Evolutionary conservation across 1,140 invertebrate genomes (phyloP), one percentile per base, ranked within the genome.

Genomic region (Ceratina japonica): DNA sequence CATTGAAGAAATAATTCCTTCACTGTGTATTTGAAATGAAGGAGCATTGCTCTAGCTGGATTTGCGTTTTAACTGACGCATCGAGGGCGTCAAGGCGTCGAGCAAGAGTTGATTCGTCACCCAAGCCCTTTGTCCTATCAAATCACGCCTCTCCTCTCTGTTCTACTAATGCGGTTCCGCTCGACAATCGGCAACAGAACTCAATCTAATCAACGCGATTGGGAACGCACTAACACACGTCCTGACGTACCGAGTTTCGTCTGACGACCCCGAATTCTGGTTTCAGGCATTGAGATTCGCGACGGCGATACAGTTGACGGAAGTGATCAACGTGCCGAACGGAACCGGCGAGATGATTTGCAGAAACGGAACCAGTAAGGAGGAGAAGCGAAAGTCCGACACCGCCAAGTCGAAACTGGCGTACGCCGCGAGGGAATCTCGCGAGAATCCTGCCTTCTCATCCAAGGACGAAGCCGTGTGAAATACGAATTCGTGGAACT

Each of bases 251-350:
- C 20, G 18, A 2, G 12, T 10, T 7, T 7, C 10, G 3, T 4
- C 24, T 52, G n/a, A 62, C 58, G 15, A 15, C 24, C 44, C 18
- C 49, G 27, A 10, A 71, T 22, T 73, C 22, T 70, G 12, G 12
- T 87, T 87, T 58, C 75, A 91, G 89, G 89, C 86, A 24, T 58
- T 78, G 24, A 85, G 88, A 37, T 74, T 87, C 22, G 87, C 87
- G 3, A 85, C 81, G 0, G 82, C 82, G 22, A 84, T 88, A 84
- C 84, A 87, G 78, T 78, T 90, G 75, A 86, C 83, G 77, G 87
- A 88, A 71, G 82, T 90, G 13, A 84, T 85, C 71, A 86, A 51
- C 59, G 68, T 75, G 7, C 76, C 73, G 54, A 27, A 59, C 27
- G 74, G 66, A 3, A 22, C 66, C 27, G 69, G 49, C 5, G 80